Evolutionary conservation across 2,797 vertebrate genomes (phyloP).

Genomic region (Pipistrellus nathusii): DNA sequence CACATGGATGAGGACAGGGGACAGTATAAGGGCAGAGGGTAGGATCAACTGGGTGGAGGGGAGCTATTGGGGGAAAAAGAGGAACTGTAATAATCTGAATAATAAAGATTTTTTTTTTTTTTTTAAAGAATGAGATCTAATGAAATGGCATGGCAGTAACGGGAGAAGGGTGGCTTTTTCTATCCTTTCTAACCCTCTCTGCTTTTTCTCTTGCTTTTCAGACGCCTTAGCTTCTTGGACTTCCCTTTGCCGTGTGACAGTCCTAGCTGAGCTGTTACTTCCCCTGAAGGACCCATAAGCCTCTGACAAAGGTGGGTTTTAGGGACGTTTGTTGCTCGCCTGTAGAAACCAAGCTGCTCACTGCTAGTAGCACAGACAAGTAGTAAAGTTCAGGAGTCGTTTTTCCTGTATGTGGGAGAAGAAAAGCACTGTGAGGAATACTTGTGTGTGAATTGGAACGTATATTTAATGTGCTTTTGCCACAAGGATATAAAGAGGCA

Average conservation of each 20-base stretch:
- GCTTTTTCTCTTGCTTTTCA: not conserved
- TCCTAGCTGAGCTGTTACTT: not conserved
- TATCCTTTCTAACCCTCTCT: not conserved
- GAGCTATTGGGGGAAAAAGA: too few relatives aligned
- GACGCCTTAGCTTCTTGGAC: not conserved
- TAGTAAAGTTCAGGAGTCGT: slow-evolving; percentile 83
- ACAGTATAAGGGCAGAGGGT: too few relatives aligned
- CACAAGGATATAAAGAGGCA: not conserved
- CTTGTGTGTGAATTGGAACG: not conserved
- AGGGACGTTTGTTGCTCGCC: slow-evolving; percentile 60
- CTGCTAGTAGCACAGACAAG: slow-evolving; percentile 74
- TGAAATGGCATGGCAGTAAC: not conserved
- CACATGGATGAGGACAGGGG: too few relatives aligned
- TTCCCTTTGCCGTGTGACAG: fast-evolving
- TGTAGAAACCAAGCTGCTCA: slow-evolving; percentile 70
- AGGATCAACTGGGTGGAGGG: too few relatives aligned
- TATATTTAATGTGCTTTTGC: not conserved
- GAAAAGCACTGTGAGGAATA: slow-evolving; percentile 15
- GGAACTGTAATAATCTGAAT: too few relatives aligned
- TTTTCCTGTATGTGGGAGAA: slow-evolving; percentile 64
- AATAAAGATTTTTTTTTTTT: too few relatives aligned
- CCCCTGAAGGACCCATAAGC: not conserved
- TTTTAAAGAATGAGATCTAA: not conserved
- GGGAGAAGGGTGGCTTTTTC: not conserved
- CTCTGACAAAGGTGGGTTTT: not conserved